Evolutionary conservation across 1,140 invertebrate species (phyloP).

Genomic region (Sycobia sp.): DNA sequence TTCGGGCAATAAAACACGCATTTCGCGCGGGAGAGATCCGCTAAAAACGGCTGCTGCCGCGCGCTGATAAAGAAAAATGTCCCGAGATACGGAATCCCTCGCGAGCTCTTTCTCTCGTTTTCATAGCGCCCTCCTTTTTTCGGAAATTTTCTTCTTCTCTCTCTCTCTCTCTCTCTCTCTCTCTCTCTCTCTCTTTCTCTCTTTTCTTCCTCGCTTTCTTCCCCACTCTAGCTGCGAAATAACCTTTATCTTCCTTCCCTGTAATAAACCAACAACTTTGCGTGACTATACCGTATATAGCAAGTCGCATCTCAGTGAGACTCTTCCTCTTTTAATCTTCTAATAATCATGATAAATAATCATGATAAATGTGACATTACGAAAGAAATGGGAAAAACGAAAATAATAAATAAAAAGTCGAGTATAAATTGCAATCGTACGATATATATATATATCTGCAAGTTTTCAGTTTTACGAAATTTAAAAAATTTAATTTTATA

Average conservation of each 20-base stretch:
- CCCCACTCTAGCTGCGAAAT: not conserved
- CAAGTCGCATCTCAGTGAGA: too few relatives aligned
- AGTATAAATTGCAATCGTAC: too few relatives aligned
- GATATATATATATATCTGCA: too few relatives aligned
- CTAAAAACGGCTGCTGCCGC: conserved; percentile 50
- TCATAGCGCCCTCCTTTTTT: conserved; percentile 34
- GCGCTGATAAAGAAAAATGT: conserved; percentile 56
- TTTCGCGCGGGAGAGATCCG: conserved; percentile 43
- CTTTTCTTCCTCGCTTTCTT: not conserved
- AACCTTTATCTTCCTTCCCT: conserved; percentile 10
- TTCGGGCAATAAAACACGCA: conserved; percentile 64
- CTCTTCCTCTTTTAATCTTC: too few relatives aligned
- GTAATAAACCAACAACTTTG: conserved; percentile 25
- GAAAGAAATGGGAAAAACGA: too few relatives aligned
- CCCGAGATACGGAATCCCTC: conserved; percentile 51
- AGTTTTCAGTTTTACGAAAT: too few relatives aligned
- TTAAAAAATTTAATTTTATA: too few relatives aligned
- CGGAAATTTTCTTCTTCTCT: conserved; percentile 7
- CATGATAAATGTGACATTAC: too few relatives aligned
- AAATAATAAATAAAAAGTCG: too few relatives aligned
- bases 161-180: not conserved
- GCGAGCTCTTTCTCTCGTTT: conserved; percentile 30
- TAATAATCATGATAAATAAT: too few relatives aligned
- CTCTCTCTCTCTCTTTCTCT: conserved; percentile 8
- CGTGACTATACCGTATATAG: too few relatives aligned